These are phyloP conservation scores for Dicrostonyx torquatus DNA, from an alignment of 2,797 vertebrate species.

Conservation along the genomic window DNA sequence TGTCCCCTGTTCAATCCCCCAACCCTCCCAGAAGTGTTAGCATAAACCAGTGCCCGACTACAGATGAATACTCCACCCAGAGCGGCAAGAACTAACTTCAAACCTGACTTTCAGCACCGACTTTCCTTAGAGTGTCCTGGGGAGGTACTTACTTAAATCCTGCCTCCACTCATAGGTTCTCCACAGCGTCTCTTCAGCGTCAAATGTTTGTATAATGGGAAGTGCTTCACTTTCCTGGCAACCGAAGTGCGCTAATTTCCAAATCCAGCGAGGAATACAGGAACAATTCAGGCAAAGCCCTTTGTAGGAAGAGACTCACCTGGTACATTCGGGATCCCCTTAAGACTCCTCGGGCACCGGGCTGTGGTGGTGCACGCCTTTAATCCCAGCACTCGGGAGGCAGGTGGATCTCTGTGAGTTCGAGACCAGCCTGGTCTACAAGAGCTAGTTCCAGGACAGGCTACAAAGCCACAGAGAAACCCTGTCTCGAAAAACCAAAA, in stretches of 20 bases:
- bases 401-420: too few relatives aligned
- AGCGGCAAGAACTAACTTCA: conserved; percentile 2
- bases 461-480: too few relatives aligned
- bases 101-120: background rate
- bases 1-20: background rate
- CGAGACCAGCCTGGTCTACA: too few relatives aligned
- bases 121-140: conserved; percentile 46
- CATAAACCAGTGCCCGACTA: background rate
- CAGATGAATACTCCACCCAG: background rate
- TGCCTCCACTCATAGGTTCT: background rate
- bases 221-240: background rate
- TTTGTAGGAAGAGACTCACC: background rate
- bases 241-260: conserved; percentile 14
- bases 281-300: conserved; percentile 2
- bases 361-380: too few relatives aligned
- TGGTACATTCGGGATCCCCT: background rate
- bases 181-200: conserved; percentile 41
- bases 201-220: conserved; percentile 32
- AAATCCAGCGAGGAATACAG: conserved; percentile 1
- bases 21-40: background rate
- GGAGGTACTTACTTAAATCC: conserved; percentile 14
- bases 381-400: too few relatives aligned
- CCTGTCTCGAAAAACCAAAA: too few relatives aligned
- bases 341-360: background rate
- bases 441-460: too few relatives aligned